Evolutionary conservation across 2,113 vertebrate genomes (phyloP).

Genomic region (Galeopterus variegatus): DNA sequence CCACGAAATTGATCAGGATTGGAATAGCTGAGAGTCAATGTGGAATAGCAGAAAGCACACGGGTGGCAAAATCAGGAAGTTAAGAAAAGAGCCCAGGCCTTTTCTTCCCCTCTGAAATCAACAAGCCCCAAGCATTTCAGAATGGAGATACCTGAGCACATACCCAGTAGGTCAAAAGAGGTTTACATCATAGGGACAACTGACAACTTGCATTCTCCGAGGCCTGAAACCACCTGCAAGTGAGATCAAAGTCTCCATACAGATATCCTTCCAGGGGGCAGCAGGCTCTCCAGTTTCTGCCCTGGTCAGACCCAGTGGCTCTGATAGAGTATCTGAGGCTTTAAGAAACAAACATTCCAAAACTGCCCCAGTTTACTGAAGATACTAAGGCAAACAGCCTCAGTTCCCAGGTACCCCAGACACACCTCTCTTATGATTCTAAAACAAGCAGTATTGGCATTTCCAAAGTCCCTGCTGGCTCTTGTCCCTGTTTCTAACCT

Average conservation of each 20-base stretch:
- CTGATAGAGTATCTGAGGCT: not conserved
- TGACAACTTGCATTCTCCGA: not conserved
- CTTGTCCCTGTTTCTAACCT: not conserved
- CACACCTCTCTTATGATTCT: not conserved
- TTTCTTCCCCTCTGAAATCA: constrained; percentile 1
- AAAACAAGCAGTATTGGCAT: not conserved
- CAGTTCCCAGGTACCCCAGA: not conserved
- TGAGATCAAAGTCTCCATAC: not conserved
- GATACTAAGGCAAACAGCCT: constrained; percentile 18
- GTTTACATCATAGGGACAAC: not conserved
- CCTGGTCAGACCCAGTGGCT: not conserved
- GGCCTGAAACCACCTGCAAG: not conserved
- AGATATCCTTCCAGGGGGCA: not conserved
- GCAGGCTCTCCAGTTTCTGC: constrained; percentile 46
- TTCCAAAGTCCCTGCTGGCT: not conserved
- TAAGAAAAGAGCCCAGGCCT: not conserved
- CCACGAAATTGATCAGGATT: not conserved
- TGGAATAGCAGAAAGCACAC: not conserved
- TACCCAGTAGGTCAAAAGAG: not conserved
- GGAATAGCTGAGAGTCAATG: not conserved
- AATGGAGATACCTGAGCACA: not conserved
- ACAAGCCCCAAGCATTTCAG: not conserved
- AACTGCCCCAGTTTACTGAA: constrained; percentile 16
- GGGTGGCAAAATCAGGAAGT: not conserved
- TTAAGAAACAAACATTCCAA: constrained; percentile 32